Evolutionary conservation across 2,888 invertebrate species (phyloP).

Genomic region (Drosophila meridionalis): DNA sequence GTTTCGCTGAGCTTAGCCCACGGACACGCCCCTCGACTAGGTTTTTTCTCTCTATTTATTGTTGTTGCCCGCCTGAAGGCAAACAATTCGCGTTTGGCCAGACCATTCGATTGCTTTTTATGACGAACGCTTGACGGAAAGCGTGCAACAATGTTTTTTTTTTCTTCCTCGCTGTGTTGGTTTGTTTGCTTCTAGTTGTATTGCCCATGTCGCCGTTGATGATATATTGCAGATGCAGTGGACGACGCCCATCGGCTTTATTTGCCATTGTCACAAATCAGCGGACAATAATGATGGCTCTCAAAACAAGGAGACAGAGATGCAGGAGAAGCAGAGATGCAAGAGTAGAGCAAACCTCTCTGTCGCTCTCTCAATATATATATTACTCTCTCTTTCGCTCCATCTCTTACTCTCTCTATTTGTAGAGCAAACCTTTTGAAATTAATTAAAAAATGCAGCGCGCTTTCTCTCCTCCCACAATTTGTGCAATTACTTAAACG

Average conservation of each 20-base stretch:
- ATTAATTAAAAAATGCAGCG: conserved; percentile 70
- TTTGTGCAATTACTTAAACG: conserved; percentile 64
- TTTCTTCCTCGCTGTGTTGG: neutral
- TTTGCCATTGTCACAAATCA: conserved; percentile 73
- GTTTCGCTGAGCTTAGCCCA: conserved; percentile 41
- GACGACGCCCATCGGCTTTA: conserved; percentile 63
- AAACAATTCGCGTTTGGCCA: conserved; percentile 52
- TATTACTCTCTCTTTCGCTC: neutral
- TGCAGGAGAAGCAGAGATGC: conserved; percentile 2
- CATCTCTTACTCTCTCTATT: conserved; percentile 27
- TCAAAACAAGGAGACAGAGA: neutral
- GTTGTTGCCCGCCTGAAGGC: conserved; percentile 13
- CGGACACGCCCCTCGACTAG: neutral
- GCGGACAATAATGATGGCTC: conserved; percentile 64
- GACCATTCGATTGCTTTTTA: conserved; percentile 52
- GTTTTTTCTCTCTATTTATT: neutral
- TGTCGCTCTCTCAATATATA: too few relatives aligned
- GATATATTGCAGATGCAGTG: conserved; percentile 47
- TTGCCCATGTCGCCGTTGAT: conserved; percentile 49
- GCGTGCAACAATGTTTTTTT: conserved; percentile 50
- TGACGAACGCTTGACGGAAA: conserved; percentile 61
- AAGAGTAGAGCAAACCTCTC: neutral
- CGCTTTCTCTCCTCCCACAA: conserved; percentile 2
- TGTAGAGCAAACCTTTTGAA: conserved; percentile 63
- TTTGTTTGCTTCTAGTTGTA: conserved; percentile 13